Conservation (phyloP, 1,140 invertebrate genomes). For the Drosophila pandora region DNA sequence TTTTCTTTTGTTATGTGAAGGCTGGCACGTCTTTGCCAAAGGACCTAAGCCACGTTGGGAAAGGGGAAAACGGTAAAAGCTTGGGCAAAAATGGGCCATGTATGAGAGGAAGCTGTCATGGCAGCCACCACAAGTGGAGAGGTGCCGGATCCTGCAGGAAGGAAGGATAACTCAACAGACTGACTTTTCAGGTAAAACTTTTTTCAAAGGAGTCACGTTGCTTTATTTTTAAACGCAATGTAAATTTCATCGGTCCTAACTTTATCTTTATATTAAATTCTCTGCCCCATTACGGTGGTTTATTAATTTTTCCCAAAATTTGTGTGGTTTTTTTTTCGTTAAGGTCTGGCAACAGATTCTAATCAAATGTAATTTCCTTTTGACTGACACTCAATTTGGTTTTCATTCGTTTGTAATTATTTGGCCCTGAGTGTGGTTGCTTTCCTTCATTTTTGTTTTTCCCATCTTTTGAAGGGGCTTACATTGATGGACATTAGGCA, state of each 20-base stretch:
- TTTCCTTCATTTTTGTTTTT: slow-evolving; percentile 12
- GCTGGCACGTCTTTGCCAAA: slow-evolving; percentile 55
- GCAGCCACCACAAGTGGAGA: slow-evolving; percentile 41
- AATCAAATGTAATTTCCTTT: slow-evolving; percentile 46
- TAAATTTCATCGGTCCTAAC: slow-evolving; percentile 43
- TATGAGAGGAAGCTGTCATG: slow-evolving; percentile 53
- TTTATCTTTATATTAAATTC: slow-evolving; percentile 56
- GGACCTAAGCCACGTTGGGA: slow-evolving; percentile 11
- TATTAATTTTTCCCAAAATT: slow-evolving; percentile 53
- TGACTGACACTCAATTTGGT: slow-evolving; percentile 60
- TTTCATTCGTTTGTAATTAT: slow-evolving; percentile 51
- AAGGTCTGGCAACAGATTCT: slow-evolving; percentile 15
- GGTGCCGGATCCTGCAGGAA: slow-evolving; percentile 7
- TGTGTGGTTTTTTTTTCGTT: slow-evolving; percentile 11
- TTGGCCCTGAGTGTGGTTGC: slow-evolving; percentile 20
- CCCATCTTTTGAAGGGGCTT: slow-evolving; percentile 35
- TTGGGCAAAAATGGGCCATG: slow-evolving; percentile 11
- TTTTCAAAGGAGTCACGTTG: slow-evolving; percentile 67
- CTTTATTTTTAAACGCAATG: slow-evolving; percentile 59
- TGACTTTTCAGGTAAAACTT: slow-evolving; percentile 45
- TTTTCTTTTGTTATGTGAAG: slow-evolving; percentile 69
- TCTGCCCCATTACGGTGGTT: slow-evolving; percentile 34
- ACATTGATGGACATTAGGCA: slow-evolving; percentile 65
- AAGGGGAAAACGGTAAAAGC: neutral
- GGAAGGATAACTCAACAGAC: slow-evolving; percentile 31